Evolutionary conservation across 2,113 vertebrate genomes (phyloP).

Genomic region (Gobius niger): DNA sequence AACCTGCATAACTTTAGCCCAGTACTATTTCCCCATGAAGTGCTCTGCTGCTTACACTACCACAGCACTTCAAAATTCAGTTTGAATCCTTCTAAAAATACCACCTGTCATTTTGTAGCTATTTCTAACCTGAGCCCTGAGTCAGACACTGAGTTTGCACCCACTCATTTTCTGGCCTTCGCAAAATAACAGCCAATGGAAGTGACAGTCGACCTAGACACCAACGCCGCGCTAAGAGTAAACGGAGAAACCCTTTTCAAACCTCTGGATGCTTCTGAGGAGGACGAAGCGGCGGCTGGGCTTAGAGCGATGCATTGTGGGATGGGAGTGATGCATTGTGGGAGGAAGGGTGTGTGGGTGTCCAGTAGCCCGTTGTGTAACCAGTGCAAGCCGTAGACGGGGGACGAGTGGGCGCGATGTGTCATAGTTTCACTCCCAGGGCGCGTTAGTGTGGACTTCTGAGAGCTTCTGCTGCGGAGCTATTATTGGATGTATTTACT

Average conservation of each 20-base stretch:
- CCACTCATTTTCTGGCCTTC: slow-evolving; percentile 31
- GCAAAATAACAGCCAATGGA: slow-evolving; percentile 4
- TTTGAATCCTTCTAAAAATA: slow-evolving; percentile 11
- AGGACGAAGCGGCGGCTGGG: slow-evolving; percentile 58
- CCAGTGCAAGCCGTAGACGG: slow-evolving; percentile 71
- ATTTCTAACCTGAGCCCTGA: slow-evolving; percentile 32
- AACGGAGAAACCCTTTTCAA: slow-evolving; percentile 51
- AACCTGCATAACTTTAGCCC: neutral
- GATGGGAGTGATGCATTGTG: slow-evolving; percentile 61
- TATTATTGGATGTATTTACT: slow-evolving; percentile 58
- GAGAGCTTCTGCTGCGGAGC: slow-evolving; percentile 55
- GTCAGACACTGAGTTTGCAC: slow-evolving; percentile 34
- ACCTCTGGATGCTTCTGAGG: slow-evolving; percentile 35
- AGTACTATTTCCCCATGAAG: neutral
- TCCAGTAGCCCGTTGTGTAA: slow-evolving; percentile 76
- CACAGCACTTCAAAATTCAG: neutral
- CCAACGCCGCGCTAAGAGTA: slow-evolving; percentile 40
- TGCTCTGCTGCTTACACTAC: neutral
- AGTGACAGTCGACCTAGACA: slow-evolving; percentile 58
- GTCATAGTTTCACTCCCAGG: slow-evolving; percentile 77
- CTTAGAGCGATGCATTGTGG: slow-evolving; percentile 61
- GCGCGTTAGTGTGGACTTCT: slow-evolving; percentile 75
- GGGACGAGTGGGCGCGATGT: slow-evolving; percentile 76
- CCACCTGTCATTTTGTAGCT: slow-evolving; percentile 4
- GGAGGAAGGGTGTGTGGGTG: slow-evolving; percentile 74